Evolutionary conservation across 92 coral and sea anemone genomes (phyloP), one percentile per base, ranked within the genome.

Genomic region (Heteractis magnifica): DNA sequence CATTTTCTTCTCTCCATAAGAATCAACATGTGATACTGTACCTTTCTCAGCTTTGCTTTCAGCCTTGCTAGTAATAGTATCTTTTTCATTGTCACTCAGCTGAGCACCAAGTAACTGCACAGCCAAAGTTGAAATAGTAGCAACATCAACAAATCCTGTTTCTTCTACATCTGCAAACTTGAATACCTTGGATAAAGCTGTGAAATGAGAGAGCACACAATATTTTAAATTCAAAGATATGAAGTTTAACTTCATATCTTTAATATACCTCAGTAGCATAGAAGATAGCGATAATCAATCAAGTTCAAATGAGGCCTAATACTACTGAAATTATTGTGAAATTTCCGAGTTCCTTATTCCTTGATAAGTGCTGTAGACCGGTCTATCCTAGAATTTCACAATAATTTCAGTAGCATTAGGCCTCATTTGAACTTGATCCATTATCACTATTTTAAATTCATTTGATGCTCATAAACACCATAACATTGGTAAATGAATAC

Each of bases 131-230:
- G 98, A 94, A 41, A 95, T 95, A 13, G 98, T 95, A 20, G 97
- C 98, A 78, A 95, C 98, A 72, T 95, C 98, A 18, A 95, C 98
- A 92, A 88, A 95, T n/a, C 98, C 98, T 75, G 95, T 94, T 83
- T 95, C 98, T 81, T 95, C 98, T 9, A 95, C 98, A 90, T 95
- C 98, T 14, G 98, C 98, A 92, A 95, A 95, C 90, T 95, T 95
- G 90, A 95, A 95, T 51, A 95, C 98, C 81, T 95, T 95, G 75
- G 98, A 93, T 51, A 95, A 65, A 49, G 98, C 98, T 92, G 44
- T 34, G 44, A 34, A 82, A 8, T 34, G 26, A 62, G 53, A 83
- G 8, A 81, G 75, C 49, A 23, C 51, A 68, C 0, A 15, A 4
- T 13, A 52, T n/a, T 56, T 19, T 75, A 26, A 26, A 26, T 1